Conservation (phyloP, 2,888 invertebrate species). For the Cosmopolites sordidus region DNA sequence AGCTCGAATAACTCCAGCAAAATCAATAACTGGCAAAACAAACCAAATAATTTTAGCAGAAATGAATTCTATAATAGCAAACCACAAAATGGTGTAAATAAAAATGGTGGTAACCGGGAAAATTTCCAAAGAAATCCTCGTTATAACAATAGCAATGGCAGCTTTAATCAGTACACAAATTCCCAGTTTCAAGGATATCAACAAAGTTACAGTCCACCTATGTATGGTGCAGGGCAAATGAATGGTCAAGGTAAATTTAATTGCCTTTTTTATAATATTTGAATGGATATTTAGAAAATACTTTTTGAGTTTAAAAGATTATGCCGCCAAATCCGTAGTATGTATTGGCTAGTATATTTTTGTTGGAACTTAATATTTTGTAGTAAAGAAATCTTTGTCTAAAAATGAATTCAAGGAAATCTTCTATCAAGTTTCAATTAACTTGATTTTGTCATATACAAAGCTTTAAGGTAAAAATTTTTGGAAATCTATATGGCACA, state of each 20-base stretch:
- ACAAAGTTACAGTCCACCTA: constrained; percentile 38
- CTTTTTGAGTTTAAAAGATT: no score
- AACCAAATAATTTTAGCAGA: constrained; percentile 52
- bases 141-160: constrained; percentile 58
- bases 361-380: no score
- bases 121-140: constrained; percentile 52
- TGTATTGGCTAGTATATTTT: background rate
- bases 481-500: no score
- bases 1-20: constrained; percentile 47
- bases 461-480: no score
- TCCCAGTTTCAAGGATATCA: constrained; percentile 47
- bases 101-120: constrained; percentile 32
- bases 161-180: constrained; percentile 50
- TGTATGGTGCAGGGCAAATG: constrained; percentile 36
- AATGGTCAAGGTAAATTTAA: constrained; percentile 18
- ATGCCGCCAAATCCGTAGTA: no score
- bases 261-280: no score
- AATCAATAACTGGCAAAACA: constrained; percentile 42
- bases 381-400: no score
- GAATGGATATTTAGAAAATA: no score
- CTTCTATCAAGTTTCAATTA: no score
- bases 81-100: constrained; percentile 37
- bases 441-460: no score
- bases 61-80: constrained; percentile 49
- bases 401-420: no score